Conservation (phyloP, 2,113 vertebrate species). For the Pagrus major region DNA sequence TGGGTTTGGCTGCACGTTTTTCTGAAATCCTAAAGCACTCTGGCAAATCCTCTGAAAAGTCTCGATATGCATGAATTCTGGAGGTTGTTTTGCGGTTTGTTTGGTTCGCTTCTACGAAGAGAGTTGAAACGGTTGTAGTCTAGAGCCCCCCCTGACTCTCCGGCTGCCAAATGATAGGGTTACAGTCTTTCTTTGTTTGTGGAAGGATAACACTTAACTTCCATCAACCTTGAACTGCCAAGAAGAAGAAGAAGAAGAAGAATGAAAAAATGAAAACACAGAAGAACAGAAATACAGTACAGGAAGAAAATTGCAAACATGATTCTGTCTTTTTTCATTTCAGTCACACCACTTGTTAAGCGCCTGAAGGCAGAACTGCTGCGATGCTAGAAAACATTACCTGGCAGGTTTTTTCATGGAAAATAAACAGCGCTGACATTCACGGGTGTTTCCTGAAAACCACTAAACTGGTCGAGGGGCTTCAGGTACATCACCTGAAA, state of each 20-base stretch:
- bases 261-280: constrained; percentile 12
- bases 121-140: constrained; percentile 40
- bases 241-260: constrained; percentile 40
- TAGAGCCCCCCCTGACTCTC: constrained; percentile 45
- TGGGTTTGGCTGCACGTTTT: constrained; percentile 61
- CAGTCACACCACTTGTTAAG: constrained; percentile 44
- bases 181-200: constrained; percentile 69
- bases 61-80: constrained; percentile 65
- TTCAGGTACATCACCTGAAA: constrained; percentile 50
- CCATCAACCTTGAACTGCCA: constrained; percentile 59
- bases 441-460: constrained; percentile 52
- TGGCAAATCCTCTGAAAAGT: constrained; percentile 69
- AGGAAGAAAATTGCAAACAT: constrained; percentile 61
- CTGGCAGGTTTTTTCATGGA: constrained; percentile 58
- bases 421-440: constrained; percentile 72
- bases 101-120: constrained; percentile 34
- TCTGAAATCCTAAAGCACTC: constrained; percentile 56
- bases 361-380: constrained; percentile 52
- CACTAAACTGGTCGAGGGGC: constrained; percentile 44
- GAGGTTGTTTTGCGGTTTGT: constrained; percentile 65
- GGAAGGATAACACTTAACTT: constrained; percentile 72
- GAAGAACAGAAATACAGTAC: constrained; percentile 29
- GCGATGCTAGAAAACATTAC: constrained; percentile 65
- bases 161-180: constrained; percentile 64
- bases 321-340: constrained; percentile 52